Base-by-base conservation (phyloP, 2,113 vertebrate species). In the Oplegnathus fasciatus region DNA sequence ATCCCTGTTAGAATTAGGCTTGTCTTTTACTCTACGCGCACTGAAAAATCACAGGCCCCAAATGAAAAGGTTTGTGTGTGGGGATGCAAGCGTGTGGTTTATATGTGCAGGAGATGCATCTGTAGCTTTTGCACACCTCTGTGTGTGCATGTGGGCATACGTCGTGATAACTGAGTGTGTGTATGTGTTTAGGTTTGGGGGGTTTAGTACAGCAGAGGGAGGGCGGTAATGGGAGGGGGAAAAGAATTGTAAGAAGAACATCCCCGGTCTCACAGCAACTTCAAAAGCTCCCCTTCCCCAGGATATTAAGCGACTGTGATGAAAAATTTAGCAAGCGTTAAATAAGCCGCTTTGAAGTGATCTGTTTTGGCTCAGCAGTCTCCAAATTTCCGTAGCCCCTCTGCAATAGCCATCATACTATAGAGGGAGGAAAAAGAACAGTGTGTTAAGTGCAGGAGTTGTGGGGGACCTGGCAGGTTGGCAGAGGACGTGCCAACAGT, bases 291-390 rank as follows among this genome's bases (percentile, higher is more conserved):
- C 92, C 91, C 94, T 95, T 96, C 96, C 96, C 96, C 95, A 96
- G 96, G 96, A 96, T 96, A 96, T 96, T 96, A 95, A 94, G 95
- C 93, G 93, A 96, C 96, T 96, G 94, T 96, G 96, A 96, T 96
- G 95, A 96, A 96, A 96, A 96, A 96, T 96, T 96, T 96, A 96
- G 95, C 92, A 92, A 95, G 95, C 95, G 93, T 96, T 96, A 96
- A 96, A 96, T 95, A 96, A 96, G 95, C 94, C 84, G 93, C 95
- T 96, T 96, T 96, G 96, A 96, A 96, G 96, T 96, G 94, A 96
- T 96, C 95, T 96, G 95, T 96, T 96, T 95, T 96, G 94, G 95
- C 95, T 96, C 95, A 86, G 95, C 94, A 94, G 95, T 93, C 95
- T 95, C 94, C 75, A 94, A 94, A 94, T 96, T 96, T 96, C 95